These are phyloP conservation scores for Mimachlamys varia DNA, from an alignment of 2,888 invertebrate genomes.

Conservation along the genomic window DNA sequence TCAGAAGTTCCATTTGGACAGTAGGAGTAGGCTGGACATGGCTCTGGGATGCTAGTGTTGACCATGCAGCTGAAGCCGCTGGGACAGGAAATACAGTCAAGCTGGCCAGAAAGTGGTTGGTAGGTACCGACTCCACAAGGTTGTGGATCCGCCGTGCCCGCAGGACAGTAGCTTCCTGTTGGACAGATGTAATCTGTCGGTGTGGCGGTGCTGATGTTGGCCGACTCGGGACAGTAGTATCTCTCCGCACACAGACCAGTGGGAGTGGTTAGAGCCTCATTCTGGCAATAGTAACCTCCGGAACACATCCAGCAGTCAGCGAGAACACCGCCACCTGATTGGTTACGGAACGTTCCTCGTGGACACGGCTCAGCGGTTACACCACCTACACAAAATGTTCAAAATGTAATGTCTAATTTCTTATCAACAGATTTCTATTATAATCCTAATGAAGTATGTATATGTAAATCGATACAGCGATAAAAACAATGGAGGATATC, in stretches of 20 bases:
- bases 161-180: constrained; percentile 71
- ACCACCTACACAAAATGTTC: constrained; percentile 61
- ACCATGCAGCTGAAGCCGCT: constrained; percentile 68
- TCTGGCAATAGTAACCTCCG: constrained; percentile 70
- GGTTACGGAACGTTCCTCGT: constrained; percentile 69
- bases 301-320: constrained; percentile 73
- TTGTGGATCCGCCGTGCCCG: constrained; percentile 65
- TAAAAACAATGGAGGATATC: too few species aligned
- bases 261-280: constrained; percentile 59
- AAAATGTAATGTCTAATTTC: too few species aligned
- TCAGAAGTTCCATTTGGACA: constrained; percentile 72
- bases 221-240: constrained; percentile 74
- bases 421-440: too few species aligned
- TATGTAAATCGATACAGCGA: too few species aligned
- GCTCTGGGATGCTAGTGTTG: constrained; percentile 71
- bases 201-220: constrained; percentile 59
- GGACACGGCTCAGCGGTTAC: constrained; percentile 68
- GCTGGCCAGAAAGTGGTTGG: constrained; percentile 68
- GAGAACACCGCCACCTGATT: constrained; percentile 63
- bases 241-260: constrained; percentile 68
- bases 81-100: constrained; percentile 68
- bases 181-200: constrained; percentile 70
- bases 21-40: constrained; percentile 76
- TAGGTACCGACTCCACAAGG: constrained; percentile 74
- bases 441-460: too few species aligned